Conservation (phyloP, 23 tunicate species). For the Phallusia fumigata region DNA sequence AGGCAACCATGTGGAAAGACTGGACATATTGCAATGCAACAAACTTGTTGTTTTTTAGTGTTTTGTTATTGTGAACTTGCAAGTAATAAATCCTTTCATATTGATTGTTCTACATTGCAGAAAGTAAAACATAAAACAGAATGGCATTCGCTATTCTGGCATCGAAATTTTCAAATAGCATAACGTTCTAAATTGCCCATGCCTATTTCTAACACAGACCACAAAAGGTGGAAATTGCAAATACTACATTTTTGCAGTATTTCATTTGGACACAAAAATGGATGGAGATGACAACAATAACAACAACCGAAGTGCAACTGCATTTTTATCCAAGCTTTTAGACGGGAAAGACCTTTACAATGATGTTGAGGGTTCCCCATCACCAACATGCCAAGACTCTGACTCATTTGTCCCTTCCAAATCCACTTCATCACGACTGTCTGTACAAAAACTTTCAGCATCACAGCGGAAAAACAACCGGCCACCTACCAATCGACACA, state of each 20-base stretch:
- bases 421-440: neutral
- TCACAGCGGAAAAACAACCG: conserved; percentile 33
- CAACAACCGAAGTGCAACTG: conserved; percentile 50
- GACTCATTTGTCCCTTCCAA: conserved; percentile 47
- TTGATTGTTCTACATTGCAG: too few species aligned
- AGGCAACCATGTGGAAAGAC: too few species aligned
- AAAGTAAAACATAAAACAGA: too few species aligned
- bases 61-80: too few species aligned
- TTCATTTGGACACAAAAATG: conserved; percentile 3
- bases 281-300: conserved; percentile 48
- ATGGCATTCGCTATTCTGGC: too few species aligned
- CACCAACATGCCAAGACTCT: conserved; percentile 16
- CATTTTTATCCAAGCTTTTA: conserved; percentile 36
- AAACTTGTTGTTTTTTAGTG: too few species aligned
- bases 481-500: conserved; percentile 17
- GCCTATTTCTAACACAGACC: neutral
- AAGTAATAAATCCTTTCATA: too few species aligned
- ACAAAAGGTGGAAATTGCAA: too few species aligned
- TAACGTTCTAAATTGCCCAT: neutral
- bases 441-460: conserved; percentile 1
- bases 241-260: neutral
- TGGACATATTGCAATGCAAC: too few species aligned
- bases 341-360: conserved; percentile 38
- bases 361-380: conserved; percentile 52
- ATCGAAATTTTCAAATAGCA: too few species aligned